Percentiles rank a stretch among this genome's conserved stretches.
Evolutionary conservation across 2,113 vertebrate genomes (phyloP).

Genomic region (Phrynocephalus versicolor): DNA sequence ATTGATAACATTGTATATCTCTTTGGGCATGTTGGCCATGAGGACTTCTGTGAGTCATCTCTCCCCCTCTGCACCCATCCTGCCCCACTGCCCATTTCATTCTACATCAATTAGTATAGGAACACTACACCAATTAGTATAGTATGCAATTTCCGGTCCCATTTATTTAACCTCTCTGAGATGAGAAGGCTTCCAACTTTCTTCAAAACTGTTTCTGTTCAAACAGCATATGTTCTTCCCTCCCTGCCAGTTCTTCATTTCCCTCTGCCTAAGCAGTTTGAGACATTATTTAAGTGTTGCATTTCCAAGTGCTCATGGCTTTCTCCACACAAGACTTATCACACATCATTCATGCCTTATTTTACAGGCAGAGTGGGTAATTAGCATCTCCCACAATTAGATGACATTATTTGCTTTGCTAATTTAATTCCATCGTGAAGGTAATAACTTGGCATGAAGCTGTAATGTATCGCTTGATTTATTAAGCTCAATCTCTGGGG

Average conservation of each 20-base stretch:
- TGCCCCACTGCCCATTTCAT: background rate
- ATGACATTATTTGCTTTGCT: conserved; percentile 78
- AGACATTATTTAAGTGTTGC: conserved; percentile 79
- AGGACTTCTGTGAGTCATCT: too few species aligned
- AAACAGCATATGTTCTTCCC: conserved; percentile 60
- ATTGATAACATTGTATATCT: too few species aligned
- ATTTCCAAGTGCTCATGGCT: conserved; percentile 77
- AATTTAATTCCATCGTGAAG: conserved; percentile 81
- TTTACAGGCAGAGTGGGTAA: conserved; percentile 76
- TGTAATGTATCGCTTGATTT: conserved; percentile 81
- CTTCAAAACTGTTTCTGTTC: conserved; percentile 60
- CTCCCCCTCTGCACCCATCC: background rate
- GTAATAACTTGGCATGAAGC: conserved; percentile 81
- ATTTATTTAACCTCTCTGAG: conserved; percentile 53
- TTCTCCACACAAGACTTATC: conserved; percentile 68
- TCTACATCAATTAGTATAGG: background rate
- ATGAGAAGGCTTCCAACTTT: conserved; percentile 67
- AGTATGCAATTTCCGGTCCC: conserved; percentile 27
- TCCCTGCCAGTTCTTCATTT: conserved; percentile 68
- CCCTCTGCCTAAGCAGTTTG: conserved; percentile 75
- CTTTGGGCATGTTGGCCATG: too few species aligned
- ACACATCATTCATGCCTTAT: conserved; percentile 80
- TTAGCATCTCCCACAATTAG: conserved; percentile 83
- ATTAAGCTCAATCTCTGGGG: conserved; percentile 73
- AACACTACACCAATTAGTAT: too few species aligned